Base-by-base conservation (phyloP, 2,888 invertebrate species). In the Eupithecia pulchellata region DNA sequence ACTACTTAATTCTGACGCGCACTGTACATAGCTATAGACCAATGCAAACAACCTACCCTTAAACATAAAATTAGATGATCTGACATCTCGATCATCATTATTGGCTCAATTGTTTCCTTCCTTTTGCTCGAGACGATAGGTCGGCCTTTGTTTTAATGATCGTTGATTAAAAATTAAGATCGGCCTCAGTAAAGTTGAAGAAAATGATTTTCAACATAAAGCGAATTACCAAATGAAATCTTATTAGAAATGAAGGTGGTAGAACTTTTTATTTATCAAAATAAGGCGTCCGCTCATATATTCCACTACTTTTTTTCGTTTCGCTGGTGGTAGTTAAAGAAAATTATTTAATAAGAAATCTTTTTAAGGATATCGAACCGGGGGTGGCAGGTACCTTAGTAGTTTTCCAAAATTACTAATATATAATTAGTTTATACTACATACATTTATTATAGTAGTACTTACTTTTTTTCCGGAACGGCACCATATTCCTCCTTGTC, bases 81-180 rank as follows among this genome's bases (percentile, higher is more conserved):
- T 17, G 57, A 57, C 57, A 17, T 30, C 30, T 30, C 11, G 30
- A 32, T 20, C 32, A 9, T 30, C 20, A 60, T 60, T 29, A 64
- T 89, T 89, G 88, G 78, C 74, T 85, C 89, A 91, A 92, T 93
- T 92, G 91, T 85, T 90, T 90, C 87, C 89, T 91, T 91, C 93
- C 92, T 89, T 82, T 60, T 32, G 58, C 30, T 30, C 29, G 6
- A 57, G 25, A 57, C 29, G 29, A 25, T 25, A 25, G 25, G 25
- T 25, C 52, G 9, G 11, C 25, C 52, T 25, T 52, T 52, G 52
- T 52, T 52, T 52, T 52, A 52, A 52, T 52, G 52, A 52, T 25
- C 52, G 52, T 52, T 52, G 11, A 52, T 47, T 47, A 20, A 47
- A 20, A 47, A 47, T 47, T 20, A 47, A 47, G 20, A 9, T 9